phyloP scores from a whole-genome alignment of 2,888 invertebrate genomes.

The Steinernema hermaphroditum region DNA sequence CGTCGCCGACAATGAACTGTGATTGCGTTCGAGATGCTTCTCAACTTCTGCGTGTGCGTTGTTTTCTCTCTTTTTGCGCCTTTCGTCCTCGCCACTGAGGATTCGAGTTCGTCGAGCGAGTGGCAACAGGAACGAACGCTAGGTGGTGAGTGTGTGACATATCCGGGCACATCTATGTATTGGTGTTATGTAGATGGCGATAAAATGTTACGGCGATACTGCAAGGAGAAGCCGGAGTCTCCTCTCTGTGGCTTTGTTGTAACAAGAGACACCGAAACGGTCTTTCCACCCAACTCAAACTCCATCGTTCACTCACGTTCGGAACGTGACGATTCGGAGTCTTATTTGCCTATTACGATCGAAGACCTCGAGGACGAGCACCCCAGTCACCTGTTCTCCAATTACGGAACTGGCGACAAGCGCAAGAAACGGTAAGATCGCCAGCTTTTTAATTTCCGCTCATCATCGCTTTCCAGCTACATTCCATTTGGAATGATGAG shows the following conservation, averaged over 20 bases:
- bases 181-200: conserved; percentile 20
- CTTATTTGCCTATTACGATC: conserved; percentile 1
- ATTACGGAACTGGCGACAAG: background rate
- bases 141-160: conserved; percentile 13
- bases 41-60: conserved; percentile 5
- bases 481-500: conserved; percentile 15
- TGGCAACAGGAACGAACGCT: background rate
- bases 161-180: too few species aligned
- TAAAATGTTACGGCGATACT: background rate
- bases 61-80: background rate
- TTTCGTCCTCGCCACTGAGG: background rate
- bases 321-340: conserved; percentile 19
- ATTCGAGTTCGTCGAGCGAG: background rate
- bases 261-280: conserved; percentile 5
- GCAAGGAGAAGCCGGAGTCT: conserved; percentile 2
- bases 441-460: background rate
- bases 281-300: conserved; percentile 17
- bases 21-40: conserved; percentile 28
- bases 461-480: background rate
- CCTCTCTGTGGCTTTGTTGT: conserved; percentile 16
- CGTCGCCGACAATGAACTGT: conserved; percentile 14
- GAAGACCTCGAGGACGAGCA: conserved; percentile 11
- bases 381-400: background rate
- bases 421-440: conserved; percentile 8
- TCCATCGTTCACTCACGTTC: conserved; percentile 13